These are phyloP conservation scores for Globicephala melas DNA, from an alignment of 2,113 vertebrate genomes.

Conservation along the genomic window DNA sequence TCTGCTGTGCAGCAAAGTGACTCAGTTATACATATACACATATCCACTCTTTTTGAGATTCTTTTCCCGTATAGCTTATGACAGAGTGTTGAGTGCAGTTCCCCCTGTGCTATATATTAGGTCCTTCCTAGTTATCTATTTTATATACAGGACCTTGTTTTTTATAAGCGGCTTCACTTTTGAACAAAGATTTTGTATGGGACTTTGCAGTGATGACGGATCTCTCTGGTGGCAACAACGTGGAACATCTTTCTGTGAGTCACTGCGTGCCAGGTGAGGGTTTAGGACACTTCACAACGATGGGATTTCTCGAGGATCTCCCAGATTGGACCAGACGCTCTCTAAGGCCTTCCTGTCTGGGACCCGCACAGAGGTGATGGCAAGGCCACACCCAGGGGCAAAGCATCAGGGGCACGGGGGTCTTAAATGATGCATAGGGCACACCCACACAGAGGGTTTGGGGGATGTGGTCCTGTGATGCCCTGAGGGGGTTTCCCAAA, in stretches of 20 bases:
- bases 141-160: no score
- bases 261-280: neutral
- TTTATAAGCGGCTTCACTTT: no score
- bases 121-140: no score
- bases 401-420: neutral
- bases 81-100: no score
- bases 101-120: no score
- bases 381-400: neutral
- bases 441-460: no score
- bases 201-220: no score
- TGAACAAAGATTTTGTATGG: neutral
- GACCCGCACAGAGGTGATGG: neutral
- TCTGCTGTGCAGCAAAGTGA: no score
- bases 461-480: neutral
- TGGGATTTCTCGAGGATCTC: neutral
- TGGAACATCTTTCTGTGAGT: neutral
- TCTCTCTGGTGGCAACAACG: accelerated
- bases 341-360: neutral
- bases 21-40: no score
- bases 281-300: neutral
- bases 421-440: neutral
- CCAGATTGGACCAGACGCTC: neutral
- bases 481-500: neutral
- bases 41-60: no score
- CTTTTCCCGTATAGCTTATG: no score